These are phyloP conservation scores for Nanorana parkeri DNA, from an alignment of 2,113 vertebrate genomes.

Conservation along the genomic window DNA sequence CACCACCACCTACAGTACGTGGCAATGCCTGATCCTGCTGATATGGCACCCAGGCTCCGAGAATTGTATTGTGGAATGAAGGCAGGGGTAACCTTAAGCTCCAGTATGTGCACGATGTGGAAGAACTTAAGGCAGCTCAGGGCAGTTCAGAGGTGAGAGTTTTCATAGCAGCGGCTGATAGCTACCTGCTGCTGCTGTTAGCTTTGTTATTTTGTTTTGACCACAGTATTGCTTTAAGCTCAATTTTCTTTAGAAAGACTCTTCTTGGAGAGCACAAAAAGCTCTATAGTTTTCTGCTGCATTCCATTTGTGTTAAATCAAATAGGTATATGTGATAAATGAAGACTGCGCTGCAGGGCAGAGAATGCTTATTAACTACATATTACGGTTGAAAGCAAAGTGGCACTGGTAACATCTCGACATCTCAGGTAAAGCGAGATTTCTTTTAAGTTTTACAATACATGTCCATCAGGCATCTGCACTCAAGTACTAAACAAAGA, in stretches of 20 bases:
- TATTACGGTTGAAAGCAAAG: constrained; percentile 73
- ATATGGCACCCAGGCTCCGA: too few species aligned
- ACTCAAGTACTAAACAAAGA: constrained; percentile 64
- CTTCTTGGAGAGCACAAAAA: constrained; percentile 62
- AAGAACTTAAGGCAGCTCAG: too few species aligned
- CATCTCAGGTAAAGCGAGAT: constrained; percentile 70
- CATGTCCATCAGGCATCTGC: constrained; percentile 65
- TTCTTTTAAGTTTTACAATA: constrained; percentile 71
- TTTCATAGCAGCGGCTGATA: too few species aligned
- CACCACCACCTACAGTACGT: too few species aligned
- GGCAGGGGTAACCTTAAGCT: too few species aligned
- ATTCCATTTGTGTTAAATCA: constrained; percentile 76
- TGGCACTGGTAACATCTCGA: constrained; percentile 70
- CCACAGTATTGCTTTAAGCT: background rate
- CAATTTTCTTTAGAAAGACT: constrained; percentile 66
- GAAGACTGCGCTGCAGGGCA: constrained; percentile 75
- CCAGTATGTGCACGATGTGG: too few species aligned
- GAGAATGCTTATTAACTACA: constrained; percentile 75
- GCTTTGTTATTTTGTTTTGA: too few species aligned
- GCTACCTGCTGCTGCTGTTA: too few species aligned
- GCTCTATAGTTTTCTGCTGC: constrained; percentile 67
- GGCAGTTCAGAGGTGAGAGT: too few species aligned
- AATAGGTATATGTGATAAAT: constrained; percentile 72
- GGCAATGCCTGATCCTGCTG: too few species aligned
- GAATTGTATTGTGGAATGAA: too few species aligned